Conservation (phyloP, 2,113 vertebrate species). For the Hoplias malabaricus region DNA sequence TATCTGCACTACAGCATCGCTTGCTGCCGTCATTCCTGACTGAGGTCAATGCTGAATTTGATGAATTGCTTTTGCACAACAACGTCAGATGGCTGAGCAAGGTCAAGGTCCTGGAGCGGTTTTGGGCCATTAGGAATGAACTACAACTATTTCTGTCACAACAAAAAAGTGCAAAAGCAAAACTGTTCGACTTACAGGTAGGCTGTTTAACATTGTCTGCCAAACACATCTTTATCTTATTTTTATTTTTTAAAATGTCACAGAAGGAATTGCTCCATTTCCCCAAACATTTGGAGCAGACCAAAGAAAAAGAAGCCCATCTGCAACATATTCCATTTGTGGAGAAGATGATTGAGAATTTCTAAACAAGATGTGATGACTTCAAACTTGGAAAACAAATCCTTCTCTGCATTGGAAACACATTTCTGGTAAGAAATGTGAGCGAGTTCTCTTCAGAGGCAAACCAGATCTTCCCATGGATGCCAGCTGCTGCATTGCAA, state of each 20-base stretch:
- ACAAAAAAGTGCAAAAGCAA: no score
- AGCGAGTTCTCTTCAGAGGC: slow-evolving; percentile 27
- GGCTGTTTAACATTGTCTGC: no score
- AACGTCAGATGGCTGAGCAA: no score
- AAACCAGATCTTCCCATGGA: slow-evolving; percentile 25
- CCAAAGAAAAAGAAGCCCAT: slow-evolving; percentile 20
- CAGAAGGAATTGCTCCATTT: slow-evolving; percentile 12
- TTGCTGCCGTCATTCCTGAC: slow-evolving; percentile 29
- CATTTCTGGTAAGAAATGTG: slow-evolving; percentile 36
- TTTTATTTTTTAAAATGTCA: no score
- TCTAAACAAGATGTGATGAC: slow-evolving; percentile 25
- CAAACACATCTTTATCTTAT: no score
- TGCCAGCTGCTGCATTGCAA: slow-evolving; percentile 36
- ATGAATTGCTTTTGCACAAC: slow-evolving; percentile 9
- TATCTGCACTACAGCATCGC: slow-evolving; percentile 23
- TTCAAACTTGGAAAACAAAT: slow-evolving; percentile 19
- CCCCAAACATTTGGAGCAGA: slow-evolving; percentile 16
- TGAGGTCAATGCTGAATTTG: slow-evolving; percentile 16
- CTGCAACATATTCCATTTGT: slow-evolving; percentile 10
- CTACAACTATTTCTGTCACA: no score
- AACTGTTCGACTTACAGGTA: no score
- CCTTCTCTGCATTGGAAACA: no score
- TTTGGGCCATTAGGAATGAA: no score
- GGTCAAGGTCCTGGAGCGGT: no score
- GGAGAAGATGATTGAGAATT: background rate